Percentiles rank a stretch among this genome's conserved stretches.
Evolutionary conservation across 2,888 invertebrate species (phyloP).

Genomic region (Hipparchia sbordonii): DNA sequence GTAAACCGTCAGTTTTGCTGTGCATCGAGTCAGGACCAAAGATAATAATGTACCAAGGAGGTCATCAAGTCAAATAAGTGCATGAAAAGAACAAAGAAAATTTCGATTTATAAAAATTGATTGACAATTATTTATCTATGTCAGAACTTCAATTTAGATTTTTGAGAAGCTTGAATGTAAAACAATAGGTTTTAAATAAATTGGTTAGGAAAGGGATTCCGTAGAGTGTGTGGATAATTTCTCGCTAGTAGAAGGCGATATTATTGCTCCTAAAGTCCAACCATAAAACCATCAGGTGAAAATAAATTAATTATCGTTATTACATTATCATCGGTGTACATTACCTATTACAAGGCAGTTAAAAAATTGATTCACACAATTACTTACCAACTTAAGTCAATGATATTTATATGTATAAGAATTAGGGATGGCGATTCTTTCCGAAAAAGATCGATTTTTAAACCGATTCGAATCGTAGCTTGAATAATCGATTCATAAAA

Average conservation of each 20-base stretch:
- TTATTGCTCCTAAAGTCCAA: slow-evolving; percentile 61
- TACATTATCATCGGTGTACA: not conserved
- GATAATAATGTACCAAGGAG: slow-evolving; percentile 58
- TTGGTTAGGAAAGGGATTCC: slow-evolving; percentile 61
- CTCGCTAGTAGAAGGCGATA: slow-evolving; percentile 58
- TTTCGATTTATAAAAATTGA: slow-evolving; percentile 61
- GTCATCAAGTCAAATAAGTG: slow-evolving; percentile 42
- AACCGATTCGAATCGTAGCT: too few species aligned
- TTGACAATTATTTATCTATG: slow-evolving; percentile 46
- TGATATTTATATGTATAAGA: too few species aligned
- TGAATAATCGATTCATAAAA: too few species aligned
- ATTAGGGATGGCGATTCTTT: too few species aligned
- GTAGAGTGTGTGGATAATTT: slow-evolving; percentile 66
- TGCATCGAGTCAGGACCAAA: slow-evolving; percentile 58
- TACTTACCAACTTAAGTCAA: too few species aligned
- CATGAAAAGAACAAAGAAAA: slow-evolving; percentile 59
- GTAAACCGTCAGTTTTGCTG: slow-evolving; percentile 85
- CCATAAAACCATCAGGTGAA: slow-evolving; percentile 22
- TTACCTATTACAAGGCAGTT: not conserved
- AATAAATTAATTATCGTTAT: slow-evolving; percentile 1
- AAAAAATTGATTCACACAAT: too few species aligned
- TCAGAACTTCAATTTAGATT: slow-evolving; percentile 44
- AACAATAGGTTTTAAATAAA: slow-evolving; percentile 51
- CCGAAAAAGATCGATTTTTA: too few species aligned
- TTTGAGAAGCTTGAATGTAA: slow-evolving; percentile 52